Evolutionary conservation across 1,140 invertebrate genomes (phyloP).

Genomic region (Eulimnadia texana): DNA sequence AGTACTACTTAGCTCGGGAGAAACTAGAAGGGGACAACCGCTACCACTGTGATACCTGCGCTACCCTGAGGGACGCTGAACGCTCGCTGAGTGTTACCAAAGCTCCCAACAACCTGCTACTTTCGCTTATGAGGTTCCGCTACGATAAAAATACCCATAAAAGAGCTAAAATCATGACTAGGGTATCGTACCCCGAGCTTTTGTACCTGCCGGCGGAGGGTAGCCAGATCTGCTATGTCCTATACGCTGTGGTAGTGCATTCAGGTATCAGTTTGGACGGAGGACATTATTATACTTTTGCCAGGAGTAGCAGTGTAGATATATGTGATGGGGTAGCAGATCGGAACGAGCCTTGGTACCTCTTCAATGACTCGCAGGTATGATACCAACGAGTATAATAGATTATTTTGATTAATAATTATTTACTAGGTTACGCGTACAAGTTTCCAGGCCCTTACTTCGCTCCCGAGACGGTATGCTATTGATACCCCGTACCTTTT

Average conservation of each 20-base stretch:
- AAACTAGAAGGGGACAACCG: slow-evolving; percentile 62
- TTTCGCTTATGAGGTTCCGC: slow-evolving; percentile 66
- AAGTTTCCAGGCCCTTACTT: slow-evolving; percentile 43
- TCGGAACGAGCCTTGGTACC: slow-evolving; percentile 47
- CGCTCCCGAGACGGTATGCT: slow-evolving; percentile 36
- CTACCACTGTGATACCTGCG: slow-evolving; percentile 63
- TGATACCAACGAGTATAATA: background rate
- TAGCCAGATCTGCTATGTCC: slow-evolving; percentile 35
- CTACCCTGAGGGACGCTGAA: slow-evolving; percentile 54
- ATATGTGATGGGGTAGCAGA: slow-evolving; percentile 22
- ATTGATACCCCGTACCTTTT: slow-evolving; percentile 68
- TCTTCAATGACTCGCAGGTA: slow-evolving; percentile 63
- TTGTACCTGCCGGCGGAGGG: slow-evolving; percentile 25
- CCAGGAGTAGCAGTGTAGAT: slow-evolving; percentile 18
- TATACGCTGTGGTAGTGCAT: slow-evolving; percentile 71
- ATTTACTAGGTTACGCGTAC: slow-evolving; percentile 26
- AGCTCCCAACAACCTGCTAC: slow-evolving; percentile 55
- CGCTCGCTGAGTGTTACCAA: slow-evolving; percentile 52
- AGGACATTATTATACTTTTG: slow-evolving; percentile 70
- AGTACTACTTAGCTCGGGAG: slow-evolving; percentile 59
- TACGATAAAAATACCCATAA: slow-evolving; percentile 53
- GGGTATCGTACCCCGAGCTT: slow-evolving; percentile 28
- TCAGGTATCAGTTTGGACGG: slow-evolving; percentile 63
- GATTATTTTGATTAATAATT: background rate
- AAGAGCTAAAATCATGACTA: slow-evolving; percentile 44